These are phyloP conservation scores for Drosophila melanosoma DNA, from an alignment of 2,888 invertebrate species.

Conservation along the genomic window DNA sequence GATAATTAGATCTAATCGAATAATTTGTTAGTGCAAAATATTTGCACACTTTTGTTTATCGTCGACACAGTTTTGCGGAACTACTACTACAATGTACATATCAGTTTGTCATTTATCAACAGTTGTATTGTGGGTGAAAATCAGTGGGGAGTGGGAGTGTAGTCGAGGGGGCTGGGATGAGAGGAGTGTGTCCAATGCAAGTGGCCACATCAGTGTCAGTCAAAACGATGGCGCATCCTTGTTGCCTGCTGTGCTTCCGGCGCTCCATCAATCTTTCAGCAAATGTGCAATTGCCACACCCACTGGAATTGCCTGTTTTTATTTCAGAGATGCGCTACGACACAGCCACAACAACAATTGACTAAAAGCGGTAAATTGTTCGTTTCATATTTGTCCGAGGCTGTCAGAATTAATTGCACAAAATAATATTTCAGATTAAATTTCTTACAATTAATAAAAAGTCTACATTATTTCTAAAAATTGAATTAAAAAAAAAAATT, in stretches of 20 bases:
- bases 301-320: slow-evolving; percentile 33
- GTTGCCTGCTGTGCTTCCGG: slow-evolving; percentile 58
- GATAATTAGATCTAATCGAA: slow-evolving; percentile 73
- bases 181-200: slow-evolving; percentile 41
- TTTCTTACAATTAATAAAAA: not conserved
- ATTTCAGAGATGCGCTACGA: slow-evolving; percentile 47
- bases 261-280: slow-evolving; percentile 68
- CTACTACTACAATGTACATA: slow-evolving; percentile 28
- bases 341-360: slow-evolving; percentile 8
- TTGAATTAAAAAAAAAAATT: not conserved
- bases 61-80: slow-evolving; percentile 63
- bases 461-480: not conserved
- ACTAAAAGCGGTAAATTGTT: slow-evolving; percentile 14
- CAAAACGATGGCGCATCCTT: slow-evolving; percentile 59
- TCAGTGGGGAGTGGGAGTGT: not conserved
- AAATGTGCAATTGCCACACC: slow-evolving; percentile 51
- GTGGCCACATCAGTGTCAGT: slow-evolving; percentile 64
- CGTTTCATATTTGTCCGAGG: slow-evolving; percentile 19
- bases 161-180: not conserved
- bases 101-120: slow-evolving; percentile 65
- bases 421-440: slow-evolving; percentile 1
- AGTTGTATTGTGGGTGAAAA: slow-evolving; percentile 35
- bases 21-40: slow-evolving; percentile 43
- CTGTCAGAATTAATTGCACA: slow-evolving; percentile 8
- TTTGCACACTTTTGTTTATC: slow-evolving; percentile 60